A percentile compares a stretch with the other conserved stretches of the same genome.
Conservation (phyloP, 2,797 vertebrate species). For the Darevskia mixta region DNA sequence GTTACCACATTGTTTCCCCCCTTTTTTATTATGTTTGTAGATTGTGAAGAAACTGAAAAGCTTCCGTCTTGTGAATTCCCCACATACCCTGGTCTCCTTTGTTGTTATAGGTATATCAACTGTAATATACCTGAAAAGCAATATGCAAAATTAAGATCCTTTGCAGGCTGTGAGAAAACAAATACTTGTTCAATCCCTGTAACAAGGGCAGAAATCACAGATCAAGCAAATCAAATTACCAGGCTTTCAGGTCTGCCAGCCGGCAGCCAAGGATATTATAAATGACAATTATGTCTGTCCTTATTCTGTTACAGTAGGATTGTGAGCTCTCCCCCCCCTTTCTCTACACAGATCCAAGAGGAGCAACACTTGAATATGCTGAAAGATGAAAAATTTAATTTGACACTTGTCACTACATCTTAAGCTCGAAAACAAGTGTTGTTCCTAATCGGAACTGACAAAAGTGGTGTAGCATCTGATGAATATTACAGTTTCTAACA, state of each 20-base stretch:
- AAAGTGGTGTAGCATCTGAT: conserved; percentile 55
- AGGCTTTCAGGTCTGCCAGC: conserved; percentile 32
- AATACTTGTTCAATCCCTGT: conserved; percentile 24
- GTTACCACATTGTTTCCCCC: conserved; percentile 60
- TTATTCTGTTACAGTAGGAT: conserved; percentile 28
- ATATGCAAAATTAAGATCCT: conserved; percentile 50
- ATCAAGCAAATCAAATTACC: conserved; percentile 43
- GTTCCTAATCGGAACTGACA: conserved; percentile 69
- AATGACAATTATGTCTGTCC: conserved; percentile 22
- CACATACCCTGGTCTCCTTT: neutral
- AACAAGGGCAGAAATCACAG: conserved; percentile 20
- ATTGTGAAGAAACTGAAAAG: conserved; percentile 48
- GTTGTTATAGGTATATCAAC: conserved; percentile 26
- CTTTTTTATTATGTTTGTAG: conserved; percentile 53
- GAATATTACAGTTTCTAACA: conserved; percentile 67
- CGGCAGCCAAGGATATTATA: conserved; percentile 32
- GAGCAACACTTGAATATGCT: conserved; percentile 52
- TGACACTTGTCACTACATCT: conserved; percentile 60
- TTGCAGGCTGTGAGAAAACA: conserved; percentile 43
- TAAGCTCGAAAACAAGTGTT: conserved; percentile 62
- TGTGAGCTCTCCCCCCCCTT: conserved; percentile 21
- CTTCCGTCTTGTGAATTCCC: conserved; percentile 12
- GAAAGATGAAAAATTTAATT: conserved; percentile 67
- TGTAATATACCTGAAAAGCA: conserved; percentile 43
- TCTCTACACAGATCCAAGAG: conserved; percentile 23